Percentiles rank a stretch among this genome's conserved stretches.
Conservation (phyloP, 2,888 invertebrate genomes). For the Sympetrum striolatum region DNA sequence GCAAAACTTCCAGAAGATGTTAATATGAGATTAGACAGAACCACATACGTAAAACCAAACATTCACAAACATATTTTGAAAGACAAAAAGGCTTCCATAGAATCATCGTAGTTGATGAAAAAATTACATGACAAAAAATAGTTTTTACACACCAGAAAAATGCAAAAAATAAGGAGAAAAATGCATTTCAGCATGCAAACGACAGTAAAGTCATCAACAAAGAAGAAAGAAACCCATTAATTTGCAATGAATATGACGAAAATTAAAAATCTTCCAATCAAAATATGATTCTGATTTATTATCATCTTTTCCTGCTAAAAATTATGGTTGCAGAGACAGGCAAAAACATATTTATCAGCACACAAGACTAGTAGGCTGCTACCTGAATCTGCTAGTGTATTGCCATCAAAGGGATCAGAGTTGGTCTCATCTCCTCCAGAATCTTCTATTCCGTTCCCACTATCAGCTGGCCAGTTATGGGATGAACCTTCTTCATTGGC, state of each 20-base stretch:
- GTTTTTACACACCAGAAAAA: neutral
- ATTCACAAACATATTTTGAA: too few species aligned
- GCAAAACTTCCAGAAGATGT: too few species aligned
- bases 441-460: constrained; percentile 23
- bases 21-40: too few species aligned
- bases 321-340: neutral
- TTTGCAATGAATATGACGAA: neutral
- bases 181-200: neutral
- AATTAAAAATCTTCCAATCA: neutral
- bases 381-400: constrained; percentile 32
- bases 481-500: constrained; percentile 30
- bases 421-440: constrained; percentile 15
- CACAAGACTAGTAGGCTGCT: constrained; percentile 13
- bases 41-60: too few species aligned
- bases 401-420: constrained; percentile 1
- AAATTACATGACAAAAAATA: neutral
- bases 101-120: neutral
- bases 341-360: constrained; percentile 16
- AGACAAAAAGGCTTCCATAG: neutral
- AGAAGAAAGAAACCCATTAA: neutral
- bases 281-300: neutral
- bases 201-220: neutral
- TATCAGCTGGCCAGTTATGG: constrained; percentile 35
- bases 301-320: neutral
- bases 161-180: neutral